Evolutionary conservation across 92 coral and sea anemone genomes (phyloP), one percentile per base, ranked within the genome.

Genomic region (Zoanthus sociatus): DNA sequence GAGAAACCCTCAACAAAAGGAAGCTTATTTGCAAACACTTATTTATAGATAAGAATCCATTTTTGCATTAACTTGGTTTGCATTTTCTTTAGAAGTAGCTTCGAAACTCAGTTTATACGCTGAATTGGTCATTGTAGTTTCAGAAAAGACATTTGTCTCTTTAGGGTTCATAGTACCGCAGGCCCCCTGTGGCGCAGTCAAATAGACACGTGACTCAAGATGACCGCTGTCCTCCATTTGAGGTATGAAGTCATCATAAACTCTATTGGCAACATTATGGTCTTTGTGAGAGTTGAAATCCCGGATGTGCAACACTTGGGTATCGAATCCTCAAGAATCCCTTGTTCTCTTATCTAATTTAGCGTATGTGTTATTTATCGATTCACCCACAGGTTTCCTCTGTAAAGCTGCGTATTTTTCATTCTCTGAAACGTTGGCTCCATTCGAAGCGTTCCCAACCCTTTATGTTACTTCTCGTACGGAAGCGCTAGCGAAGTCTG

Each of bases 171-270:
- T 37, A 37, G 42, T 2, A 37, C 42, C 2, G 42, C 42, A 37
- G 42, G 42, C 55, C 12, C 53, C 83, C 12, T 16, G 71, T 10
- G 47, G 47, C 12, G 42, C 20, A 30, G 54, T 77, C 11, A 54
- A 8, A 42, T 77, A 55, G 69, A 53, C 69, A 15, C 6, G 50
- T 20, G 82, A 32, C 18, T 53, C 9, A 12, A 77, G 18, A 3
- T 78, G 53, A 67, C 58, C 54, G 6, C 31, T 61, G 26, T 33
- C 31, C 54, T 58, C 83, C 71, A 78, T n/a, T 15, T 58, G 51
- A 9, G 83, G 83, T 47, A 78, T 60, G 83, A 78, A 78, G 7
- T 78, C 83, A 20, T 78, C 71, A 71, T 78, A 78, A 58, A 32
- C 71, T 10, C 71, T 15, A 17, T 32, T 3, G 32, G 56, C 83